Evolutionary conservation across 2,113 vertebrate genomes (phyloP), one percentile per base, ranked within the genome.

Genomic region (Camelus bactrianus): DNA sequence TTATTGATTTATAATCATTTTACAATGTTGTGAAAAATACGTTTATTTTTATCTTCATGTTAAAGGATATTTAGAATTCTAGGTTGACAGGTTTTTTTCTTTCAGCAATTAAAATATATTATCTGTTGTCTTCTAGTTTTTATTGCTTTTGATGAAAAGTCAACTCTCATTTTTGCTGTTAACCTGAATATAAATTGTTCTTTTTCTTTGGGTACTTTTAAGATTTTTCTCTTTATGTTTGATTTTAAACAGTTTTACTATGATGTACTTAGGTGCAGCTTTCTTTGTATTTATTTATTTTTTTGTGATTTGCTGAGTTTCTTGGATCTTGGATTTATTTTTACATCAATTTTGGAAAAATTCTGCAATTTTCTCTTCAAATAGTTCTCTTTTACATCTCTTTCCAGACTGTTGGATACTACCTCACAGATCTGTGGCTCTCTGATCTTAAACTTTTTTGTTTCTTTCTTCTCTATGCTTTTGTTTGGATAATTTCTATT

Each of bases 41-140:
- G 35, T 35, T 35, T 42, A 42, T 42, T 42, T 42, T 42, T 42
- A 42, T 42, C 4, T 82, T 92, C 11, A 46, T 56, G 6, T 84
- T 89, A 79, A 83, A 89, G 28, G 54, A 22, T 93, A 62, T 70
- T 89, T 96, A 70, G 10, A 72, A 52, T 85, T 90, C 46, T 62
- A 72, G 15, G 8, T 77, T 65, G n/a, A 35, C 22, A 28, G 20
- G 20, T 58, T 46, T 58, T 80, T 80, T 70, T 58, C 77, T 72
- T 81, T n/a, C 4, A 35, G 20, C 30, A 32, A 28, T 70, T 70
- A 42, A 91, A 56, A 70, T 70, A 56, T 30, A 70, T 35, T 58
- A 26, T 58, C 14, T 12, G 42, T 80, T 91, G 9, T 81, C 1
- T 5, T 81, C 9, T 70, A 48, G 62, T n/a, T 77, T 77, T 50